Evolutionary conservation across 2,113 vertebrate genomes (phyloP), one percentile per base, ranked within the genome.

Genomic region (Channa maculata): DNA sequence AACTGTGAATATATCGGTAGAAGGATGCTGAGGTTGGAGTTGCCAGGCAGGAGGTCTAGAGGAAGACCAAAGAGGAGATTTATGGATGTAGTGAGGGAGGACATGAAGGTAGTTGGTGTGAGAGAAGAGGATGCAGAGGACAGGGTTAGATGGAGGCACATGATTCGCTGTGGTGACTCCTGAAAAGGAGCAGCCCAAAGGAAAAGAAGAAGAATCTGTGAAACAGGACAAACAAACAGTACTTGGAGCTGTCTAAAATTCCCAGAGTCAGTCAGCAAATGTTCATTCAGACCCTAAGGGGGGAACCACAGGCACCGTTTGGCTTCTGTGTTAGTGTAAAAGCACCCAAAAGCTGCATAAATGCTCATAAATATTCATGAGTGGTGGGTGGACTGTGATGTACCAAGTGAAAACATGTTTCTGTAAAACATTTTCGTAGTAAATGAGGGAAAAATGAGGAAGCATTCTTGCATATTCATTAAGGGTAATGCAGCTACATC

Each of bases 281-380:
- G 8, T 53, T 77, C 51, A 38, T 58, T 76, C 53, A 76, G 24
- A 58, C 58, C 84, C 66, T 38, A 36, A 77, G 69, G 68, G 24
- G 59, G 41, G 33, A 52, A 54, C 45, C 66, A 6, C 0, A 48
- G 49, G 57, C 53, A 6, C 59, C 2, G 61, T 79, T 64, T 33
- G 4, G 67, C 68, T 75, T 61, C 50, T 73, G 24, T 38, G 54
- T 49, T 68, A 60, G 62, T 48, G 37, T 49, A 77, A 60, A 49
- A 60, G 7, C 3, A 55, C 46, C 75, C 57, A 48, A 54, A 71
- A 68, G 62, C 75, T 68, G 54, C 46, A 57, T 45, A 59, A 59
- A 46, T 50, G 39, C 8, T 49, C 57, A 78, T 84, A 10, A 64
- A 71, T 78, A 87, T 88, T 76, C 75, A 87, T 41, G 41, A 55